Evolutionary conservation across 1,140 invertebrate species (phyloP).

Genomic region (Caenorhabditis remanei): DNA sequence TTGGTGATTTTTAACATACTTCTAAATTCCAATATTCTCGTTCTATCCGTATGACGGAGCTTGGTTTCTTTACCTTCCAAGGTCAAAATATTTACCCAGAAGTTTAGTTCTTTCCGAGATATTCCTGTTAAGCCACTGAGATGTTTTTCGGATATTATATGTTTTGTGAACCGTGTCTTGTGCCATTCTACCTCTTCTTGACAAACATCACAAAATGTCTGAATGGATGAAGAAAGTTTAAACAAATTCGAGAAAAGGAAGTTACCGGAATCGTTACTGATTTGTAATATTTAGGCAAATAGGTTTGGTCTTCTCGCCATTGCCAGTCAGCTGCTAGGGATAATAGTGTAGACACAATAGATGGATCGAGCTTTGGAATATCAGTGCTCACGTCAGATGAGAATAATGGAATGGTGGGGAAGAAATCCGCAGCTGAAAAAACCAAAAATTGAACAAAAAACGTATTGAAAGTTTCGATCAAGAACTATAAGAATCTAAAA

Average conservation of each 20-base stretch:
- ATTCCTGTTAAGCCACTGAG: background rate
- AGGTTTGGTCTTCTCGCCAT: background rate
- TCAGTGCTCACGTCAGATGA: background rate
- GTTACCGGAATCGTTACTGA: background rate
- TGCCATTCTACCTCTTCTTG: background rate
- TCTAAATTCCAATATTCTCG: background rate
- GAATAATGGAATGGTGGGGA: background rate
- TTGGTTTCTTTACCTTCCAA: background rate
- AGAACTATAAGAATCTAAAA: too few relatives aligned
- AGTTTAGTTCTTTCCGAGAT: background rate
- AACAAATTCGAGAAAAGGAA: background rate
- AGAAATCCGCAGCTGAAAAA: background rate
- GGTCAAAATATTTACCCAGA: slow-evolving; percentile 14
- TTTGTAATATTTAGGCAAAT: background rate
- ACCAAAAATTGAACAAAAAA: too few relatives aligned
- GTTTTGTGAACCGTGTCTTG: background rate
- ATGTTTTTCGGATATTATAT: background rate
- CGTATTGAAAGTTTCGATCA: too few relatives aligned
- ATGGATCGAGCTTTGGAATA: background rate
- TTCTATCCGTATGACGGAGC: background rate
- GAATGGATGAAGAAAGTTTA: background rate
- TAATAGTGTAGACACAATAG: background rate
- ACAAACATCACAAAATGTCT: background rate
- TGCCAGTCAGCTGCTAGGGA: background rate
- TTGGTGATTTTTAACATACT: background rate